phyloP scores from a whole-genome alignment of 2,888 invertebrate genomes.

The Geotrupes spiniger region DNA sequence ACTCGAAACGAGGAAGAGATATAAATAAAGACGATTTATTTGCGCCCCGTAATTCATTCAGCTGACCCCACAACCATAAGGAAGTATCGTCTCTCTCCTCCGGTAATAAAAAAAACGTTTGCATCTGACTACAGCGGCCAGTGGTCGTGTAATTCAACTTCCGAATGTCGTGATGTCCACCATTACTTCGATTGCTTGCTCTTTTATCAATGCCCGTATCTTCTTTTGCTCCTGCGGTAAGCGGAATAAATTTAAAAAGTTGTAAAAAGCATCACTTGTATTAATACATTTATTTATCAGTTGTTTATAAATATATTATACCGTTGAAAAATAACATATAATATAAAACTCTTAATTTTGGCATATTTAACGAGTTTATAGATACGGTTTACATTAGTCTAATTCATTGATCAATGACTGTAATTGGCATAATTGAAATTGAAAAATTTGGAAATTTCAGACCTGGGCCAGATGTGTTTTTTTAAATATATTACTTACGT shows the following conservation, averaged over 20 bases:
- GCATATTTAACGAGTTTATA: no score
- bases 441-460: no score
- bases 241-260: background rate
- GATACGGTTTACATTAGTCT: no score
- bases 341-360: no score
- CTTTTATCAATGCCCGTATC: conserved; percentile 17
- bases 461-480: no score
- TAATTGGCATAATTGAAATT: no score
- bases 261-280: background rate
- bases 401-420: no score
- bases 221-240: background rate
- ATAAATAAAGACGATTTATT: background rate
- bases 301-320: no score
- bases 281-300: conserved; percentile 1
- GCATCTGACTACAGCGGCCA: conserved; percentile 31
- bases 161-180: conserved; percentile 38
- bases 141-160: conserved; percentile 40
- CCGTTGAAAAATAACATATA: no score
- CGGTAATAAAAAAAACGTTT: conserved; percentile 34
- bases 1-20: no score
- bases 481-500: no score
- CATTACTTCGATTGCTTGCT: conserved; percentile 34
- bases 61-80: conserved; percentile 27
- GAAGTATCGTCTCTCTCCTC: conserved; percentile 30
- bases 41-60: conserved; percentile 3